A percentile compares a stretch with the other conserved stretches of the same genome.
phyloP scores from a whole-genome alignment of 1,140 invertebrate genomes.

The Lethrus apterus region DNA sequence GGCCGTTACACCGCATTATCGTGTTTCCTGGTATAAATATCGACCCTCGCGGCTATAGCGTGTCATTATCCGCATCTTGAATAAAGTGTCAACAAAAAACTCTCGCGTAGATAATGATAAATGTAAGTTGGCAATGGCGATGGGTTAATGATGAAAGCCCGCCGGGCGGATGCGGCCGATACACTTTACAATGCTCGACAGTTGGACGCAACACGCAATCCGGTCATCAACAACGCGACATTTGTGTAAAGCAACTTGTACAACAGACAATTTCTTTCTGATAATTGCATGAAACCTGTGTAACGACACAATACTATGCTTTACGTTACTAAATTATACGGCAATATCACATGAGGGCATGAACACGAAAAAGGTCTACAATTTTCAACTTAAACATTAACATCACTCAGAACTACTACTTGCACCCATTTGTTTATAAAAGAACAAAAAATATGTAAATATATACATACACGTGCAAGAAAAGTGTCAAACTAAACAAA shows the following conservation, averaged over 20 bases:
- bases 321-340: no score
- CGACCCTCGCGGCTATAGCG: conserved; percentile 1
- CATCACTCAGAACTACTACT: no score
- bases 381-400: no score
- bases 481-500: no score
- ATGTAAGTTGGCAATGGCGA: conserved; percentile 19
- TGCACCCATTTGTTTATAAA: no score
- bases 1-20: neutral
- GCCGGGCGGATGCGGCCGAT: conserved; percentile 31
- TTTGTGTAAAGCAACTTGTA: conserved; percentile 26
- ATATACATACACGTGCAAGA: no score
- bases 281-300: no score
- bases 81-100: conserved; percentile 22
- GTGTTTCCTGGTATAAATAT: conserved; percentile 5
- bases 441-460: no score
- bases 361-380: no score
- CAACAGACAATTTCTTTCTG: conserved; percentile 8
- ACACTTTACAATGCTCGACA: conserved; percentile 26
- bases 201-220: conserved; percentile 30
- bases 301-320: no score
- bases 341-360: no score
- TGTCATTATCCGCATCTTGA: conserved; percentile 5
- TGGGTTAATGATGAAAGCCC: conserved; percentile 31
- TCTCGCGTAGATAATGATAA: conserved; percentile 16
- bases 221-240: conserved; percentile 34